These are phyloP conservation scores for Axis porcinus DNA, from an alignment of 2,113 vertebrate genomes.

Conservation along the genomic window DNA sequence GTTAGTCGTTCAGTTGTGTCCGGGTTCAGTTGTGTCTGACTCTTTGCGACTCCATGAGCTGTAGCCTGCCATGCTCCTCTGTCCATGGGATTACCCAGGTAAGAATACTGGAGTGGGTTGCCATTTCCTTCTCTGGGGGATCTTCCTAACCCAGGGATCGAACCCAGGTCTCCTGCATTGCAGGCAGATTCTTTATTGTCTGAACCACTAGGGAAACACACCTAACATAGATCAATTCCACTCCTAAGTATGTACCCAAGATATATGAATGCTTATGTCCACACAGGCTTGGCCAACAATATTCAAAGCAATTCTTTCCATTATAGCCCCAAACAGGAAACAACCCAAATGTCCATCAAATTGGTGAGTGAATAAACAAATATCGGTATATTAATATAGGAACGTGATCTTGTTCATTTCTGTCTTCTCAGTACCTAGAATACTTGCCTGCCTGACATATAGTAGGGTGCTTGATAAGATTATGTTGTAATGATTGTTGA, in stretches of 20 bases:
- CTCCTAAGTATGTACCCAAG: neutral
- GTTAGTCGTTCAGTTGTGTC: neutral
- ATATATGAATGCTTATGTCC: neutral
- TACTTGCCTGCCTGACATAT: neutral
- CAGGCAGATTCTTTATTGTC: neutral
- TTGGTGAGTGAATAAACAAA: neutral
- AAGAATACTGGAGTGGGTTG: neutral
- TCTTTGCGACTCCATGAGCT: neutral
- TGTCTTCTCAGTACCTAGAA: neutral
- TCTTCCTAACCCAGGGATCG: neutral
- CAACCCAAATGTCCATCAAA: neutral
- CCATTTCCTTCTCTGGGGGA: neutral
- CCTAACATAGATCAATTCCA: neutral
- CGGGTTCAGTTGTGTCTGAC: accelerated
- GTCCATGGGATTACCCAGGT: neutral
- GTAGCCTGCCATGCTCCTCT: neutral
- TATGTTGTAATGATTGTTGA: neutral
- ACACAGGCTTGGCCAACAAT: neutral
- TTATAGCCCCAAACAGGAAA: neutral
- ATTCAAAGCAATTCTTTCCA: neutral
- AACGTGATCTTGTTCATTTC: neutral
- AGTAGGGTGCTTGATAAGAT: neutral
- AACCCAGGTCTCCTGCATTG: neutral
- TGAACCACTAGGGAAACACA: neutral
- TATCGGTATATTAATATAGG: neutral